A percentile compares a stretch with the other conserved stretches of the same genome.
phyloP scores from a whole-genome alignment of 2,797 vertebrate species.

The Strix occidentalis region DNA sequence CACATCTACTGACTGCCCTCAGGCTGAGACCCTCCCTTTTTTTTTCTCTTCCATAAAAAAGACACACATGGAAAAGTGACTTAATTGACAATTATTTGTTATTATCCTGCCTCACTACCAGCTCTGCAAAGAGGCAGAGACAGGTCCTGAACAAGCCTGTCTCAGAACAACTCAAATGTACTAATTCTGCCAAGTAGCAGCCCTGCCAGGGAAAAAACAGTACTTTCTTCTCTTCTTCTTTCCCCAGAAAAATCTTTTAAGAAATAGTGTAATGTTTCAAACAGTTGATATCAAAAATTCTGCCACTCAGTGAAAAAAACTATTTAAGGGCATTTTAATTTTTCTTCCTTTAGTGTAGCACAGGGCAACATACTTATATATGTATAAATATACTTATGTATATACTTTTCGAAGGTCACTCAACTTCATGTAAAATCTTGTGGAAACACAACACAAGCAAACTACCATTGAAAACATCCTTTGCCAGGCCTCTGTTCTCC shows the following conservation, averaged over 20 bases:
- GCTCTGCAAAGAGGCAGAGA: neutral
- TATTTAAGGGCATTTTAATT: neutral
- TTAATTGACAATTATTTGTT: neutral
- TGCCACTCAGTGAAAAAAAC: neutral
- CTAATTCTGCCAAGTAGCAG: neutral
- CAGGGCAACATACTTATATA: neutral
- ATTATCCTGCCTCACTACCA: neutral
- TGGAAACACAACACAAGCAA: neutral
- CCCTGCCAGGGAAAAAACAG: neutral
- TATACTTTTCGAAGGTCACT: neutral
- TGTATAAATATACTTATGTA: neutral
- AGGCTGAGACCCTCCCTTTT: neutral
- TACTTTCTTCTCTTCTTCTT: neutral
- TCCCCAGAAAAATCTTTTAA: neutral
- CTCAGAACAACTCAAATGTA: neutral
- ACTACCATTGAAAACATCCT: neutral
- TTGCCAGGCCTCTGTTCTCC: neutral
- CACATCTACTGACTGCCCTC: neutral
- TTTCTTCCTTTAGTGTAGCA: neutral
- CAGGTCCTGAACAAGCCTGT: neutral
- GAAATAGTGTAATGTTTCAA: neutral
- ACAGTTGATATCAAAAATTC: neutral
- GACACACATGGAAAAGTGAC: neutral
- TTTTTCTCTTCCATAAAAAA: neutral
- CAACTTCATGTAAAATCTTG: neutral